Base-by-base conservation (phyloP, 2,888 invertebrate species). In the Xestia c-nigrum region DNA sequence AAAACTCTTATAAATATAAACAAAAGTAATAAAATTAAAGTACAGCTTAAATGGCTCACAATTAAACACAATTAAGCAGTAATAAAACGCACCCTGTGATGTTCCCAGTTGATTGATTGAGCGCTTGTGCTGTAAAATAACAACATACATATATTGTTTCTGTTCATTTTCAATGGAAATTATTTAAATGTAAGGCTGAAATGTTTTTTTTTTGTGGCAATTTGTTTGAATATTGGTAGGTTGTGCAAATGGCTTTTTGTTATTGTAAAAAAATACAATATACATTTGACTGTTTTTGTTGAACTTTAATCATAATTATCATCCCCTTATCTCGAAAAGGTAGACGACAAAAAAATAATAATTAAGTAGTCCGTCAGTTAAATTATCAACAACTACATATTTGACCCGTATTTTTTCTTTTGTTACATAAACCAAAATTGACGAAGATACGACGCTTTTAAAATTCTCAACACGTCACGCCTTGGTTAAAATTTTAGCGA, bases 61-160 rank as follows among this genome's bases (percentile, higher is more conserved):
- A 69, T 69, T 14, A 69, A 52, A 76, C 43, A 46, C 31, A 76
- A 78, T 52, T 31, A 70, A 78, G 5, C 59, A 16, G 14, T 24
- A 21, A 24, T 78, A 7, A 75, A 76, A 52, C n/a, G 14, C 70
- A 61, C 9, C 59, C 10, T 19, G 6, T 70, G 31, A 43, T 70
- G 16, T 52, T 61, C 12, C 24, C 7, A 10, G n/a, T 43, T 78
- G 70, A 76, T 76, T 61, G 59, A 78, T 61, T 61, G 38, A 24
- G 31, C 59, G 21, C 38, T 69, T 52, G 7, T 21, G 16, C 14
- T 43, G 70, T 16, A 43, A 78, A 78, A 69, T 40, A 57, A 57
- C 6, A 31, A 50, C 16, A 12, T 0, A 50, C 16, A 12, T 0
- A 24, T 57, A n/a, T 40, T 47, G 16, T 64, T n/a, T n/a, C 1